A percentile compares a stretch with the other conserved stretches of the same genome.
These are phyloP conservation scores for Xenus cinereus DNA, from an alignment of 2,113 vertebrate species.

Conservation along the genomic window DNA sequence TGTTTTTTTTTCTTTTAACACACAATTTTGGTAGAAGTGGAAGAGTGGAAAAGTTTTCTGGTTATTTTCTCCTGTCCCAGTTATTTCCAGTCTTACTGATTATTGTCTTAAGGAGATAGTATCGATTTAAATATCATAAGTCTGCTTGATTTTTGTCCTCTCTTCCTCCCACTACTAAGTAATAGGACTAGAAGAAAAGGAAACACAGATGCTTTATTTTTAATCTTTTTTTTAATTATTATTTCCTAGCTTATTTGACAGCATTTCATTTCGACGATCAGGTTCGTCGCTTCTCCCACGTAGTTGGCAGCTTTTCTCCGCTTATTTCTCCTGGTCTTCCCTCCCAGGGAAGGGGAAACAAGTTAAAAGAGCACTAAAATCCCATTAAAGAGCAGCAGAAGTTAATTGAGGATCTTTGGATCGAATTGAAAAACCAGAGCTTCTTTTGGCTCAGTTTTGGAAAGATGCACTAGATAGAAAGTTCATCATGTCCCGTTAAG, in stretches of 20 bases:
- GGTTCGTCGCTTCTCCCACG: background rate
- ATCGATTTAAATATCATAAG: background rate
- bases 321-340: background rate
- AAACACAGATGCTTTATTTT: background rate
- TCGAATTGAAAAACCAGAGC: background rate
- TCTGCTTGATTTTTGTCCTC: background rate
- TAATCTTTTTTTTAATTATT: background rate
- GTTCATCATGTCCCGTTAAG: constrained; percentile 18
- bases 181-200: background rate
- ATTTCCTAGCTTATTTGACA: background rate
- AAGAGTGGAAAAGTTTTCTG: background rate
- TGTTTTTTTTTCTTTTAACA: background rate
- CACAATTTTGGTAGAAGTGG: background rate
- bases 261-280: background rate
- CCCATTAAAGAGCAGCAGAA: background rate
- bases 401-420: background rate
- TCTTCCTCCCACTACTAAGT: background rate
- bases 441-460: background rate
- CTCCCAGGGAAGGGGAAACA: background rate
- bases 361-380: background rate
- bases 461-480: background rate
- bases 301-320: background rate
- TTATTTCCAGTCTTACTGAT: background rate
- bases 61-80: background rate
- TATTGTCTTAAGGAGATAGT: background rate